Percentiles rank a stretch among this genome's conserved stretches.
phyloP scores from a whole-genome alignment of 2,797 vertebrate species.

The Lithobates sylvaticus region DNA sequence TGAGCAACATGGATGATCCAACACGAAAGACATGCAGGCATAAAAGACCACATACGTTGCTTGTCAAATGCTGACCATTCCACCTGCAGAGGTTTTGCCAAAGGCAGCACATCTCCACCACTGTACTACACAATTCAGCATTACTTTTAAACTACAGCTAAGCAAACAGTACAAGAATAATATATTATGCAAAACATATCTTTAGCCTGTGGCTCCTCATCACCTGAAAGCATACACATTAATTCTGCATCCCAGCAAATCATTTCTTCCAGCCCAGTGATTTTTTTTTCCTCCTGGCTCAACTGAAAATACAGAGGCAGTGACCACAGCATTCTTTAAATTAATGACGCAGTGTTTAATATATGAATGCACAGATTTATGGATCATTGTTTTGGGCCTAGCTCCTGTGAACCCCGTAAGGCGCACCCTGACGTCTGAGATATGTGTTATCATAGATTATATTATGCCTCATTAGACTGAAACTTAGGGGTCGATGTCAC shows the following conservation, averaged over 20 bases:
- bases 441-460: slow-evolving; percentile 56
- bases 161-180: slow-evolving; percentile 3
- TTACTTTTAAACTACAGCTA: background rate
- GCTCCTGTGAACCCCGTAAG: slow-evolving; percentile 23
- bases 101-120: background rate
- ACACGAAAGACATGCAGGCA: too few relatives aligned
- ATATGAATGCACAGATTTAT: slow-evolving; percentile 40
- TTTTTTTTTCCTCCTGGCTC: slow-evolving; percentile 32
- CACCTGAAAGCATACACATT: slow-evolving; percentile 36
- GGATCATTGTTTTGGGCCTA: slow-evolving; percentile 41
- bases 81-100: background rate
- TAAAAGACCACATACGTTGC: too few relatives aligned
- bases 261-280: background rate
- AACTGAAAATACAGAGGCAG: slow-evolving; percentile 13
- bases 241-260: slow-evolving; percentile 24
- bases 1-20: too few relatives aligned
- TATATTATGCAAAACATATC: slow-evolving; percentile 21
- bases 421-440: slow-evolving; percentile 26
- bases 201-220: slow-evolving; percentile 7
- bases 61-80: background rate
- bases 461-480: slow-evolving; percentile 47
- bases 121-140: background rate
- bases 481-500: slow-evolving; percentile 43
- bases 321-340: slow-evolving; percentile 36
- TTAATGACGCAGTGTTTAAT: slow-evolving; percentile 42